phyloP scores from a whole-genome alignment of 1,140 invertebrate genomes.

The Dysdera silvatica region DNA sequence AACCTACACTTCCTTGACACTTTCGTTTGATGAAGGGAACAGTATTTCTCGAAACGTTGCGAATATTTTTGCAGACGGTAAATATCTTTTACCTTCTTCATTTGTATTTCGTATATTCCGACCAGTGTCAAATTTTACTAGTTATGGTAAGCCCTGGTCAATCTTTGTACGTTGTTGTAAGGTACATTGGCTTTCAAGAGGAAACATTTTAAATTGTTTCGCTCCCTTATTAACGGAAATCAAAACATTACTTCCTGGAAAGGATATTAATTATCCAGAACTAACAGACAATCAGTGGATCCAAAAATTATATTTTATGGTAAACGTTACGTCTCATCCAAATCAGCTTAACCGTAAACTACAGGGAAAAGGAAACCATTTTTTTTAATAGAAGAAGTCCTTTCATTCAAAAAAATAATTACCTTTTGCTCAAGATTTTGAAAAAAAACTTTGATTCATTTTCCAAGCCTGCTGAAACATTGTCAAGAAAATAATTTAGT shows the following conservation, averaged over 20 bases:
- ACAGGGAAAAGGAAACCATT: background rate
- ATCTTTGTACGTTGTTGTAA: no score
- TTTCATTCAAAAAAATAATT: background rate
- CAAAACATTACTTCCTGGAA: background rate
- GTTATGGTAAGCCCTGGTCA: no score
- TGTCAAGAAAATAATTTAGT: background rate
- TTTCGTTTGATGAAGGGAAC: no score
- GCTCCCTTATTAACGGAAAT: background rate
- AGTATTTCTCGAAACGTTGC: no score
- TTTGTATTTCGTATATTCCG: no score
- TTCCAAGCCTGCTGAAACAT: no score
- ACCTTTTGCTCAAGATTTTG: background rate
- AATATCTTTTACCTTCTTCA: no score
- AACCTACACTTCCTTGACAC: no score
- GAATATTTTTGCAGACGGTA: no score
- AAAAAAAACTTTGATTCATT: no score
- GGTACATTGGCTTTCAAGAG: constrained; percentile 4
- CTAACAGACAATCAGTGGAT: background rate
- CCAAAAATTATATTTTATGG: constrained; percentile 5
- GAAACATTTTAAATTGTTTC: background rate
- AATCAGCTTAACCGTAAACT: background rate
- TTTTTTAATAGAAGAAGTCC: constrained; percentile 1
- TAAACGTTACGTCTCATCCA: no score
- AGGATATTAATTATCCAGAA: background rate
- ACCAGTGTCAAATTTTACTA: no score